A percentile compares a stretch with the other conserved stretches of the same genome.
These are phyloP conservation scores for Solenopsis invicta DNA, from an alignment of 1,140 invertebrate genomes.

Conservation along the genomic window DNA sequence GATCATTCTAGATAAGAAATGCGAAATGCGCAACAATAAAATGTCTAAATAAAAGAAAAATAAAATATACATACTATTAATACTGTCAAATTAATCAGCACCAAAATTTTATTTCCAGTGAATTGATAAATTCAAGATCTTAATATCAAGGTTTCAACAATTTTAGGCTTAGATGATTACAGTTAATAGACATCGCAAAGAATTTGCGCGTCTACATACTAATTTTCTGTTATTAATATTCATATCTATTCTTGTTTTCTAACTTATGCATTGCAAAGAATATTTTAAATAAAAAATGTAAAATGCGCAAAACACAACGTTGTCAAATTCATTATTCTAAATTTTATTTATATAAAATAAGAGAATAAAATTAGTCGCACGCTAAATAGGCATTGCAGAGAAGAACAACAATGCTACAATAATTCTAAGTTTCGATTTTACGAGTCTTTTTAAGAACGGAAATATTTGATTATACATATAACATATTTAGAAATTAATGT, in stretches of 20 bases:
- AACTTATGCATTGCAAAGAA: background rate
- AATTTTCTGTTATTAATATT: slow-evolving; percentile 23
- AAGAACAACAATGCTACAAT: background rate
- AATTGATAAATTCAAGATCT: background rate
- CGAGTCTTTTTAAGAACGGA: background rate
- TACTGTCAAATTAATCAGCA: background rate
- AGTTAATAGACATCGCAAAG: background rate
- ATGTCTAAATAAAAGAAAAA: background rate
- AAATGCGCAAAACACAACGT: background rate
- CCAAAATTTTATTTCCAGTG: background rate
- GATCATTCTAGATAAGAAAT: background rate
- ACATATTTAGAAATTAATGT: background rate
- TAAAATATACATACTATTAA: background rate
- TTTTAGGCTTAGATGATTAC: background rate
- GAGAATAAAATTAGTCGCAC: background rate
- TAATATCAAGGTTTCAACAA: background rate
- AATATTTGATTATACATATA: background rate
- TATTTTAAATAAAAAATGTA: background rate
- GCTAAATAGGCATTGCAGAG: background rate
- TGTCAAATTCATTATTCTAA: background rate
- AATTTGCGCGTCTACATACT: background rate
- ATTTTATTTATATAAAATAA: background rate
- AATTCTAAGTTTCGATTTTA: background rate
- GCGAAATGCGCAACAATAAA: background rate
- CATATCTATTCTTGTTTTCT: background rate